These are phyloP conservation scores for Notoglanidium macrostoma DNA, from an alignment of 2,797 vertebrate species.

Conservation along the genomic window DNA sequence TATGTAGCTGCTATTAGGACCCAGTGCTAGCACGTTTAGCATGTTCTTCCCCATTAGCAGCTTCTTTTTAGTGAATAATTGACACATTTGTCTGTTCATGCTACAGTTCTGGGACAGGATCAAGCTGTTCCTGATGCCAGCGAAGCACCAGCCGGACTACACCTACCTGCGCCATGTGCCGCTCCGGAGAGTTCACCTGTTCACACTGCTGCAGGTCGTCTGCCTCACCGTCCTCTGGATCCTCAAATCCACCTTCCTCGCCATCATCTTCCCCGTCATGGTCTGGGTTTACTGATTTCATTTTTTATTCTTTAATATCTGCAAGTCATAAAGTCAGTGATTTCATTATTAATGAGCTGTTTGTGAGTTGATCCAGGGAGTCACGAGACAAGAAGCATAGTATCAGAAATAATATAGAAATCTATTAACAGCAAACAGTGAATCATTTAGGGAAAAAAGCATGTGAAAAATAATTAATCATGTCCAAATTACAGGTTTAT, in stretches of 20 bases:
- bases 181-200: conserved; percentile 89
- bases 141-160: conserved; percentile 95
- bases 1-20: not conserved
- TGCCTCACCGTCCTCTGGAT: conserved; percentile 92
- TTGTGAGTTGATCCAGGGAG: not conserved
- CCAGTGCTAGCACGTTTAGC: no score
- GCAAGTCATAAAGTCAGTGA: not conserved
- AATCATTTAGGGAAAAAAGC: not conserved
- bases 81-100: not conserved
- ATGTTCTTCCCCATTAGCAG: not conserved
- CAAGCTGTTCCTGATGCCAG: conserved; percentile 94
- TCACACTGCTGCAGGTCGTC: conserved; percentile 88
- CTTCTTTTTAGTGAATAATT: not conserved
- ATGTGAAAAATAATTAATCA: not conserved
- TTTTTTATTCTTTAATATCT: not conserved
- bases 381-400: not conserved
- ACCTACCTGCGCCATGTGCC: conserved; percentile 92
- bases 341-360: not conserved
- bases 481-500: not conserved
- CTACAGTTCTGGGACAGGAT: conserved; percentile 94
- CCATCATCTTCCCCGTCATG: conserved; percentile 97
- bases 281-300: conserved; percentile 62
- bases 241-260: conserved; percentile 92
- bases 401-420: not conserved
- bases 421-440: not conserved